phyloP scores from a whole-genome alignment of 2,113 vertebrate genomes.

The Nerophis ophidion region DNA sequence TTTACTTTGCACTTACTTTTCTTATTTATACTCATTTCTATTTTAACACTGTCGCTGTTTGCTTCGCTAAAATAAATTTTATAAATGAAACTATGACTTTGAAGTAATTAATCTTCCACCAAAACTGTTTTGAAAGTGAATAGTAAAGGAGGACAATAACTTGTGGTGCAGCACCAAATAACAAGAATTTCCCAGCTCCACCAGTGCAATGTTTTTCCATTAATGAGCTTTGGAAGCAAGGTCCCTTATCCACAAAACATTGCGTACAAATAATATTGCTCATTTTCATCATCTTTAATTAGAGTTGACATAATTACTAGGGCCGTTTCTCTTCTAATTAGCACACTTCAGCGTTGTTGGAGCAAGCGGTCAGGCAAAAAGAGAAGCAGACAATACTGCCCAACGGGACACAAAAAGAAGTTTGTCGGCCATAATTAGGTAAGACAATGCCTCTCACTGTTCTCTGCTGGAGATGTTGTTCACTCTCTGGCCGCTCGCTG shows the following conservation, averaged over 20 bases:
- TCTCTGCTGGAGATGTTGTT: constrained; percentile 90
- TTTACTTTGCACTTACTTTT: constrained; percentile 18
- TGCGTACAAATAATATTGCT: constrained; percentile 96
- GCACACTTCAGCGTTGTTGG: constrained; percentile 87
- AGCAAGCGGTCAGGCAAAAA: constrained; percentile 80
- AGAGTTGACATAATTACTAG: constrained; percentile 95
- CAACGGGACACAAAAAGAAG: constrained; percentile 91
- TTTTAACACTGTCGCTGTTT: constrained; percentile 46
- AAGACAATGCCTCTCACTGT: constrained; percentile 91
- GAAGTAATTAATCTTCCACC: not conserved
- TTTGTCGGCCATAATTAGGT: constrained; percentile 89
- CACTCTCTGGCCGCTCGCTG: constrained; percentile 80
- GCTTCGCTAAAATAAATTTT: constrained; percentile 56
- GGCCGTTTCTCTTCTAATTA: constrained; percentile 98
- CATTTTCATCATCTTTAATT: constrained; percentile 87
- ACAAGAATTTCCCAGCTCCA: constrained; percentile 10
- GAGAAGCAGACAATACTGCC: constrained; percentile 92
- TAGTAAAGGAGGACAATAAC: constrained; percentile 69
- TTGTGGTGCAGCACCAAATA: constrained; percentile 32
- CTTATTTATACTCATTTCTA: constrained; percentile 62
- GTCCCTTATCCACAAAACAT: constrained; percentile 85
- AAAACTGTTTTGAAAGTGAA: constrained; percentile 14
- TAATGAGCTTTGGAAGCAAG: constrained; percentile 89
- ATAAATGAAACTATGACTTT: constrained; percentile 13
- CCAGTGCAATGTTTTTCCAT: constrained; percentile 59